Evolutionary conservation across 2,113 vertebrate species (phyloP).

Genomic region (Nicator chloris): DNA sequence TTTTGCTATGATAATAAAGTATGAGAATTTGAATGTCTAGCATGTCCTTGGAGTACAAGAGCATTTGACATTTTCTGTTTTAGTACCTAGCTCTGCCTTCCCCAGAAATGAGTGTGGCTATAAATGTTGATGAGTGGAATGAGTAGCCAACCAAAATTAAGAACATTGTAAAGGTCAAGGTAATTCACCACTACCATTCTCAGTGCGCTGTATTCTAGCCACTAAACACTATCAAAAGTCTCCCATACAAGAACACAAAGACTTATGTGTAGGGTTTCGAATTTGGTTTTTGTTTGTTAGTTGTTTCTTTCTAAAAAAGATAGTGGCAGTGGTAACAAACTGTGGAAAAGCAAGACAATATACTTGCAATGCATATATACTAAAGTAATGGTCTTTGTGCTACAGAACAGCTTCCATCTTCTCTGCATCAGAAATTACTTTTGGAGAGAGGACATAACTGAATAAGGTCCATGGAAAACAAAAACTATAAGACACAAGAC

Average conservation of each 20-base stretch:
- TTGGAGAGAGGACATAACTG: background rate
- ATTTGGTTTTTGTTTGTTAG: background rate
- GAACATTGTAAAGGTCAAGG: slow-evolving; percentile 45
- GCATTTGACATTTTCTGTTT: slow-evolving; percentile 56
- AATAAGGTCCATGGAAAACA: background rate
- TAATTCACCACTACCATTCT: background rate
- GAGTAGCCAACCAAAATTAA: slow-evolving; percentile 48
- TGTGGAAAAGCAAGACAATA: slow-evolving; percentile 1
- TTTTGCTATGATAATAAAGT: slow-evolving; percentile 53
- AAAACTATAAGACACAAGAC: background rate
- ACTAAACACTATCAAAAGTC: background rate
- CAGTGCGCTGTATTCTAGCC: background rate
- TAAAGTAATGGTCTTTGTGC: background rate
- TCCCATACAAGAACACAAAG: background rate
- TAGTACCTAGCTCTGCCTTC: slow-evolving; percentile 14
- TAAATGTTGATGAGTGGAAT: slow-evolving; percentile 31
- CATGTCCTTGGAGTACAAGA: slow-evolving; percentile 21
- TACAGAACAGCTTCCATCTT: background rate
- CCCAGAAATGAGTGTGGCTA: background rate
- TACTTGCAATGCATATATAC: background rate
- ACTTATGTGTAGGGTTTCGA: fast-evolving
- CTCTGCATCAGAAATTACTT: background rate
- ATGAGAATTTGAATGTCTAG: slow-evolving; percentile 40
- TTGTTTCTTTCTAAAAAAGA: background rate
- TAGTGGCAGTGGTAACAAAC: background rate